Conservation (phyloP, 1,140 invertebrate species). For the Bradysia coprophila region DNA sequence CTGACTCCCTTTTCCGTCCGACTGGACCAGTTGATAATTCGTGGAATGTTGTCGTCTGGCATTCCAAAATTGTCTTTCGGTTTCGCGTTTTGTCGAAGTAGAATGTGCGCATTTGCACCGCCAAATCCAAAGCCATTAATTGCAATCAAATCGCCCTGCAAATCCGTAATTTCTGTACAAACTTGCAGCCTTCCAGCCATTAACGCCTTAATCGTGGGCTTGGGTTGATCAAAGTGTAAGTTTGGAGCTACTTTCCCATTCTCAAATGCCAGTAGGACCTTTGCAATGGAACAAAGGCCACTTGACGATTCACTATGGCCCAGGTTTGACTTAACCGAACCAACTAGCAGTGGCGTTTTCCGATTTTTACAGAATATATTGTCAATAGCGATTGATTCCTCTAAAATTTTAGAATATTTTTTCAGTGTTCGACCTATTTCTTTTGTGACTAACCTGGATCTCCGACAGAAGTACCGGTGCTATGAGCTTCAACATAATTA, state of each 20-base stretch:
- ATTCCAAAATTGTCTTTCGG: constrained; percentile 29
- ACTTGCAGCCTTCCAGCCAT: constrained; percentile 47
- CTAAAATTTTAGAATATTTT: too few relatives aligned
- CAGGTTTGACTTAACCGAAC: constrained; percentile 85
- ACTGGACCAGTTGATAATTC: constrained; percentile 33
- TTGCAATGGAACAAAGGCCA: constrained; percentile 66
- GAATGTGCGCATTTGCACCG: constrained; percentile 48
- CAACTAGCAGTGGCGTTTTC: constrained; percentile 53
- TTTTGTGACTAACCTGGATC: too few relatives aligned
- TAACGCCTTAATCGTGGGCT: constrained; percentile 52
- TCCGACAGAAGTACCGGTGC: constrained; percentile 60
- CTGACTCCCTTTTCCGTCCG: constrained; percentile 44
- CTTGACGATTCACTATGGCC: constrained; percentile 86
- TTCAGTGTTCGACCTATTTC: too few relatives aligned
- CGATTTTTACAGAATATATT: constrained; percentile 56
- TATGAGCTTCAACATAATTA: constrained; percentile 80
- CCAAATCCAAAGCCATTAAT: constrained; percentile 80
- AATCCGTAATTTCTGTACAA: constrained; percentile 41
- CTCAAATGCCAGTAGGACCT: constrained; percentile 59
- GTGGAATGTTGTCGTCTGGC: constrained; percentile 29
- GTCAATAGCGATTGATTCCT: constrained; percentile 75
- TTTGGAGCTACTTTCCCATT: constrained; percentile 58
- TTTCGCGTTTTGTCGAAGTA: constrained; percentile 38
- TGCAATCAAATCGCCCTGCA: constrained; percentile 38
- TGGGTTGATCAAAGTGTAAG: constrained; percentile 52